Conservation (phyloP, 2,113 vertebrate species). For the Siphamia tubifer region DNA sequence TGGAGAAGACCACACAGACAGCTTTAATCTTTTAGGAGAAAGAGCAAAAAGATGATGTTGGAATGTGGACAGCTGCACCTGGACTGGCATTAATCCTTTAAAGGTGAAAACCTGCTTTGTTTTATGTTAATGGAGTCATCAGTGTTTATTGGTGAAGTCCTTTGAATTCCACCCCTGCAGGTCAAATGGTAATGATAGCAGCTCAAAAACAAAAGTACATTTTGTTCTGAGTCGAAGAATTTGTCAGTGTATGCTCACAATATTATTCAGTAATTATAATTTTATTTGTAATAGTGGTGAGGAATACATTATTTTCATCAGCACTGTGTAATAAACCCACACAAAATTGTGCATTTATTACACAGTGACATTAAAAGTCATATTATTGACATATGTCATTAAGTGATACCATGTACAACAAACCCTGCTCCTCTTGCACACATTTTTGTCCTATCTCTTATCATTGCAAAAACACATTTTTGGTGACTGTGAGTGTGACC, state of each 20-base stretch:
- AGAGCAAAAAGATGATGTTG: not conserved
- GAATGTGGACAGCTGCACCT: not conserved
- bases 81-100: not conserved
- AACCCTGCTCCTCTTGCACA: too few relatives aligned
- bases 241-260: not conserved
- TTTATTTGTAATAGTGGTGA: not conserved
- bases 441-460: too few relatives aligned
- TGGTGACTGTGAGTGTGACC: too few relatives aligned
- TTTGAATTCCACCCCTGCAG: slow-evolving; percentile 1
- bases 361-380: too few relatives aligned
- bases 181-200: not conserved
- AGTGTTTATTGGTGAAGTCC: not conserved
- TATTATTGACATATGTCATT: too few relatives aligned
- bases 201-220: not conserved
- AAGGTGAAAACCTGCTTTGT: not conserved
- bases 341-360: too few relatives aligned
- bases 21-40: not conserved
- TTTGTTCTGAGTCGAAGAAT: too few relatives aligned
- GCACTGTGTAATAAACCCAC: too few relatives aligned
- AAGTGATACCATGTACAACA: too few relatives aligned
- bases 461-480: too few relatives aligned
- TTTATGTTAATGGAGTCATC: slow-evolving; percentile 5
- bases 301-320: too few relatives aligned
- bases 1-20: slow-evolving; percentile 8
- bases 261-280: not conserved